Evolutionary conservation across 2,113 vertebrate species (phyloP), one percentile per base, ranked within the genome.

Genomic region (Chaetops frenatus): DNA sequence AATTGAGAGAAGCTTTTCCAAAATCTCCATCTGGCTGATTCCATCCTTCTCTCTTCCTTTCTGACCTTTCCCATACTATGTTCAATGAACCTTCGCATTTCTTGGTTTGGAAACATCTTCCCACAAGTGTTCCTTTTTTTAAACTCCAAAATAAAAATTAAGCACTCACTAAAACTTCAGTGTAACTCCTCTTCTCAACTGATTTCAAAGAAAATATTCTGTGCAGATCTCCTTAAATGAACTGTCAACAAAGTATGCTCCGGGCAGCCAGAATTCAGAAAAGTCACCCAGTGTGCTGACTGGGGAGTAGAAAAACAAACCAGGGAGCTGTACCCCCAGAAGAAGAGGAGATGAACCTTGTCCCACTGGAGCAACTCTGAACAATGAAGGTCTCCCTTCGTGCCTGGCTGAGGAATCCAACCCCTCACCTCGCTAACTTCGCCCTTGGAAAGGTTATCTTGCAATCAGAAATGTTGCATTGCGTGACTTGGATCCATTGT

Each of bases 401-500:
- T 87, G 83, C 67, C 91, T 95, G 80, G 61, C 88, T 92, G 78
- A 92, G 93, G 95, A 97, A 96, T 96, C 95, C 89, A 93, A 86
- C 90, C 95, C 92, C 86, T 95, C 92, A 95, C 95, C 94, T 97
- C 89, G 0, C 70, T 94, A 95, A 72, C 93, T 96, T 96, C 72
- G 2, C 96, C 95, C 94, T 94, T 19, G 0, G 45, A 95, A 92
- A 97, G 97, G 97, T 98, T 98, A 98, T 98, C 97, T 97, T 56
- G 84, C 90, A 72, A 97, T 98, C 97, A 96, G 86, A 97, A 98
- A 97, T 94, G 88, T 50, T 97, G 92, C 96, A 40, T 98, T 97
- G 97, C 96, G 93, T 98, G 98, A 98, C 98, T 98, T 94, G 88
- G 96, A 96, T 96, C 94, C 94, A 87, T 95, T 98, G 97, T 98